phyloP scores from a whole-genome alignment of 2,888 invertebrate genomes.

The Lordiphosa fenestrarum region DNA sequence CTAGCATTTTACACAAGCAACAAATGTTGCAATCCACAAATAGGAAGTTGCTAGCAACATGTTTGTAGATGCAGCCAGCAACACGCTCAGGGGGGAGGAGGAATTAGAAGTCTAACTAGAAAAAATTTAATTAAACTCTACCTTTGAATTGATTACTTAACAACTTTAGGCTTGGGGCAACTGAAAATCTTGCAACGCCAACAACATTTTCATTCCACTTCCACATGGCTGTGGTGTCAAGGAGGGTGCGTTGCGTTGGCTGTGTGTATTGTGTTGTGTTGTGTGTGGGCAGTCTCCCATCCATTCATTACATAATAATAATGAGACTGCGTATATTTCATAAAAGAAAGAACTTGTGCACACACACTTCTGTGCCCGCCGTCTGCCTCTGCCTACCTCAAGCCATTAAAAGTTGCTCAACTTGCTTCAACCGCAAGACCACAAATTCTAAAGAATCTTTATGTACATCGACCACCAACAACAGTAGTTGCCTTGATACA shows the following conservation, averaged over 20 bases:
- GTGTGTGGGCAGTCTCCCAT: conserved; percentile 41
- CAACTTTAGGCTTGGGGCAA: too few relatives aligned
- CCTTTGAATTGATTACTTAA: neutral
- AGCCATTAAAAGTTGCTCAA: conserved; percentile 18
- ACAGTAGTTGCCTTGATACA: conserved; percentile 32
- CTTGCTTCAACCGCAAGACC: conserved; percentile 15
- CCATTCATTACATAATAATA: conserved; percentile 57
- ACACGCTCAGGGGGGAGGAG: neutral
- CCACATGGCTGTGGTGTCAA: conserved; percentile 12
- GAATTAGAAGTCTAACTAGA: neutral
- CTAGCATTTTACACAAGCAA: conserved; percentile 53
- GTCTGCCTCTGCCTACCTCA: conserved; percentile 10
- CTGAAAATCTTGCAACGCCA: conserved; percentile 1
- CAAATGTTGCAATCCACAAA: conserved; percentile 55
- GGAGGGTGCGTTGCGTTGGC: conserved; percentile 19
- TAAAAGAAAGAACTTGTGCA: neutral
- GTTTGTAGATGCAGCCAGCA: conserved; percentile 33
- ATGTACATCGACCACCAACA: conserved; percentile 29
- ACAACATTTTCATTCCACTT: conserved; percentile 7
- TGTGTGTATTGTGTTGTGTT: conserved; percentile 28
- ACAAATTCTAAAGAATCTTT: conserved; percentile 6
- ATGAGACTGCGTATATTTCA: conserved; percentile 29
- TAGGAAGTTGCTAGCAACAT: conserved; percentile 16
- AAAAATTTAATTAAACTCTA: conserved; percentile 2
- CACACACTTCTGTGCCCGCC: conserved; percentile 5